Conservation (phyloP, 1,140 invertebrate species). For the Formica selysi region DNA sequence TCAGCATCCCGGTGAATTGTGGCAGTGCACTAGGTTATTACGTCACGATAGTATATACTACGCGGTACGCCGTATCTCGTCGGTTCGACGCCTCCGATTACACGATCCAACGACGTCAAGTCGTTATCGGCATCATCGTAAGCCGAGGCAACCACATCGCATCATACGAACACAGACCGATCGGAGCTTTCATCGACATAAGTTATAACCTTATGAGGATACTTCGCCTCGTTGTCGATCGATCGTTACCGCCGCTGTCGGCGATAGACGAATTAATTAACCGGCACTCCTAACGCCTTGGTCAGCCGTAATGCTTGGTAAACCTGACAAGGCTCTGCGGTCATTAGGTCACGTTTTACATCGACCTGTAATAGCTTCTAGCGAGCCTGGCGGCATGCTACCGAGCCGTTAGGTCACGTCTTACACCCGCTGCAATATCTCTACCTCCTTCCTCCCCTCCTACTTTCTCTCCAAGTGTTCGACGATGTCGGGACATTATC, state of each 20-base stretch:
- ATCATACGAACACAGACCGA: slow-evolving; percentile 26
- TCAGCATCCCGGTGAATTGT: slow-evolving; percentile 45
- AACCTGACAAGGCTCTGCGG: slow-evolving; percentile 59
- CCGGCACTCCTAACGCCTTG: slow-evolving; percentile 44
- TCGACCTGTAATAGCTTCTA: slow-evolving; percentile 61
- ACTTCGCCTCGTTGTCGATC: slow-evolving; percentile 22
- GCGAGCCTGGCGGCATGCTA: slow-evolving; percentile 17
- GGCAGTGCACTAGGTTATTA: slow-evolving; percentile 52
- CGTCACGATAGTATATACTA: slow-evolving; percentile 30
- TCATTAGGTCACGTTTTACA: slow-evolving; percentile 68
- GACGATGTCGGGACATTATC: slow-evolving; percentile 33
- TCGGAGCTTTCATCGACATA: slow-evolving; percentile 45
- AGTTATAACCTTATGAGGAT: slow-evolving; percentile 53
- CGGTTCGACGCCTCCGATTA: slow-evolving; percentile 60
- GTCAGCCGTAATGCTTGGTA: slow-evolving; percentile 55
- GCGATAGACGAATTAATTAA: slow-evolving; percentile 62
- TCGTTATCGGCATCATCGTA: slow-evolving; percentile 60
- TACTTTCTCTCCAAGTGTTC: slow-evolving; percentile 43
- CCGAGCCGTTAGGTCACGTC: slow-evolving; percentile 60
- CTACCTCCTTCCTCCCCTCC: background rate
- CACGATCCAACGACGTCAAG: slow-evolving; percentile 58
- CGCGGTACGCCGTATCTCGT: slow-evolving; percentile 43
- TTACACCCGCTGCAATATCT: slow-evolving; percentile 20
- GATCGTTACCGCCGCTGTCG: slow-evolving; percentile 45
- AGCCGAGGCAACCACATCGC: slow-evolving; percentile 26